Evolutionary conservation across 1,140 invertebrate species (phyloP), one percentile per base, ranked within the genome.

Genomic region (Nasonia giraulti): DNA sequence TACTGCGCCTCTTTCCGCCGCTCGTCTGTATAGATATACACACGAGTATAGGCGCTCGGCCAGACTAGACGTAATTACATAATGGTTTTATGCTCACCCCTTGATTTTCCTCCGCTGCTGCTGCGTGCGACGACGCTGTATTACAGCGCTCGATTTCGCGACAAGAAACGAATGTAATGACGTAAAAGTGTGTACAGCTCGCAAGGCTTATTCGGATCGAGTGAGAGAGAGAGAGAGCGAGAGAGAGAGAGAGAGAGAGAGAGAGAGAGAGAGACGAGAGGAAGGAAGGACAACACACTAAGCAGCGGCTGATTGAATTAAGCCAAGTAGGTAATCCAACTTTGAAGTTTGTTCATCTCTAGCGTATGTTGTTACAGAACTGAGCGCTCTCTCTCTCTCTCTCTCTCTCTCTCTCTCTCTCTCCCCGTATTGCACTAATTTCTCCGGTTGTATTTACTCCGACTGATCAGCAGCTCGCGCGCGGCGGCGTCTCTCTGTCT

Each of bases 41-140:
- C 8, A 44, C 10, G 10, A 27, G 27, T 44, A 8, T 17, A 62
- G 55, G 87, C 82, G 87, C 86, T 86, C 87, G 86, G 84, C 87
- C 87, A 87, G 87, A 87, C 88, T 88, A 89, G 84, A 87, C 89
- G 88, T 88, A 90, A 90, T 90, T 89, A 89, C 89, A 87, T 89
- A 90, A 89, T 89, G 89, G 86, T 89, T 89, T 90, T 88, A 89
- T 87, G 87, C 84, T 85, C 80, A 84, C 80, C 87, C 85, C 76
- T 83, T 74, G 66, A 82, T 76, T 77, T 83, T 74, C 75, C 55
- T 62, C 55, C 55, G 20, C 37, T 33, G 27, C 55, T 44, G 14
- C 73, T 12, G n/a, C 17, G 55, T n/a, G 14, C 17, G 20, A 20
- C 17, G 55, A 17, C 17, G 4, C 55, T 62, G 17, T 62, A 62